Percentiles rank a stretch among this genome's conserved stretches.
These are phyloP conservation scores for Tetragonula clypearis DNA, from an alignment of 1,140 invertebrate species.

Conservation along the genomic window DNA sequence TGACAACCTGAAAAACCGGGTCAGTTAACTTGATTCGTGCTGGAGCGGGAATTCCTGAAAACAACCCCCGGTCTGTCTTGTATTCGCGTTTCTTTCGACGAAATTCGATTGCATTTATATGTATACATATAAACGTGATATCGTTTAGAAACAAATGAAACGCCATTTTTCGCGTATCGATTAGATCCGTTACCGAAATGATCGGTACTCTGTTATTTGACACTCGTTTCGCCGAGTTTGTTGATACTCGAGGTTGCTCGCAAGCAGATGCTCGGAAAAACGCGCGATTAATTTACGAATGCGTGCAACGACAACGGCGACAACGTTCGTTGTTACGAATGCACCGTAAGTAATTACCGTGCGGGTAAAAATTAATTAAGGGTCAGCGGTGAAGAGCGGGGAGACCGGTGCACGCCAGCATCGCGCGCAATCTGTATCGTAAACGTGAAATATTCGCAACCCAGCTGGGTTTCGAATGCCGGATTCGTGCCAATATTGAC, in stretches of 20 bases:
- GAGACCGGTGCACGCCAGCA: not conserved
- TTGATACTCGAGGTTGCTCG: not conserved
- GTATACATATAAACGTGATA: too few species aligned
- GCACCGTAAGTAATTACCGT: not conserved
- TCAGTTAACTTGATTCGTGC: constrained; percentile 5
- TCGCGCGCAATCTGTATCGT: not conserved
- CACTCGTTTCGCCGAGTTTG: not conserved
- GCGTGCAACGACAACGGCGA: not conserved
- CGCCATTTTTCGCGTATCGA: not conserved
- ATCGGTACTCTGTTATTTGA: not conserved
- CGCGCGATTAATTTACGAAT: not conserved
- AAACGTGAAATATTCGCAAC: constrained; percentile 1
- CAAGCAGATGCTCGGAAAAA: not conserved
- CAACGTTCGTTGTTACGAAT: not conserved
- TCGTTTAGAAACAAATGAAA: not conserved
- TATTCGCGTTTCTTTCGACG: not conserved
- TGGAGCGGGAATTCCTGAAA: not conserved
- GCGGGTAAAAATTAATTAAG: constrained; percentile 32
- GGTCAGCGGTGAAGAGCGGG: not conserved
- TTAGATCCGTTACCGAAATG: constrained; percentile 6
- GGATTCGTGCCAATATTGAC: constrained; percentile 27
- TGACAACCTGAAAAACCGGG: not conserved
- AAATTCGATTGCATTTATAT: constrained; percentile 9
- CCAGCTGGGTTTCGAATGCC: not conserved
- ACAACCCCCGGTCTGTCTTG: not conserved